These are phyloP conservation scores for Brachionichthys hirsutus DNA, from an alignment of 2,113 vertebrate species.

Conservation along the genomic window DNA sequence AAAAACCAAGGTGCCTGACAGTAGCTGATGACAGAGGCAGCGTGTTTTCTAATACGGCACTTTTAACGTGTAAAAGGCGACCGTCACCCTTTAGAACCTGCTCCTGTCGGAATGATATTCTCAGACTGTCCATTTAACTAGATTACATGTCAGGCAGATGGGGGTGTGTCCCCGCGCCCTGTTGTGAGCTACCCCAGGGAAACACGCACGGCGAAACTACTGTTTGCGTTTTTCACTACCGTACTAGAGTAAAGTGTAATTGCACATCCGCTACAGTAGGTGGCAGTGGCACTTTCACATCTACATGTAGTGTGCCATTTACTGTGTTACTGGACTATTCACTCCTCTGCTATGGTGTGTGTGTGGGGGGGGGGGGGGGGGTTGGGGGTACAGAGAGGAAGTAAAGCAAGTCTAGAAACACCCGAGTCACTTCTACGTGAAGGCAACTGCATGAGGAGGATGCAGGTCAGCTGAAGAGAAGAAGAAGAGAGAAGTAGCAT, in stretches of 20 bases:
- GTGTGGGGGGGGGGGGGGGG: too few species aligned
- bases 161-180: not conserved
- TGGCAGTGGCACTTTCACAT: too few species aligned
- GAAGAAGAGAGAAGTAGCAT: constrained; percentile 70
- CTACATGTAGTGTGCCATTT: too few species aligned
- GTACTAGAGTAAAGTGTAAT: too few species aligned
- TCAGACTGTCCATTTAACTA: constrained; percentile 10
- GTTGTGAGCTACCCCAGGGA: constrained; percentile 2
- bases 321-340: too few species aligned
- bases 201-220: too few species aligned
- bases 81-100: too few species aligned
- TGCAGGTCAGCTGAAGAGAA: constrained; percentile 64
- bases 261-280: too few species aligned
- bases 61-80: not conserved
- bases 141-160: not conserved
- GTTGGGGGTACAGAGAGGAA: too few species aligned
- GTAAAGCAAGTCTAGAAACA: constrained; percentile 28
- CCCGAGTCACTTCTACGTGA: constrained; percentile 49
- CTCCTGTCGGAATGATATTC: not conserved
- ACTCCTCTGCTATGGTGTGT: too few species aligned
- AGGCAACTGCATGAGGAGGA: constrained; percentile 61
- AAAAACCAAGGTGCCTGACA: constrained; percentile 28
- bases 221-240: too few species aligned
- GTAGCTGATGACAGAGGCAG: constrained; percentile 1
- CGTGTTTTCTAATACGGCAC: too few species aligned